Conservation (phyloP, 2,797 vertebrate genomes). For the Spizella passerina region DNA sequence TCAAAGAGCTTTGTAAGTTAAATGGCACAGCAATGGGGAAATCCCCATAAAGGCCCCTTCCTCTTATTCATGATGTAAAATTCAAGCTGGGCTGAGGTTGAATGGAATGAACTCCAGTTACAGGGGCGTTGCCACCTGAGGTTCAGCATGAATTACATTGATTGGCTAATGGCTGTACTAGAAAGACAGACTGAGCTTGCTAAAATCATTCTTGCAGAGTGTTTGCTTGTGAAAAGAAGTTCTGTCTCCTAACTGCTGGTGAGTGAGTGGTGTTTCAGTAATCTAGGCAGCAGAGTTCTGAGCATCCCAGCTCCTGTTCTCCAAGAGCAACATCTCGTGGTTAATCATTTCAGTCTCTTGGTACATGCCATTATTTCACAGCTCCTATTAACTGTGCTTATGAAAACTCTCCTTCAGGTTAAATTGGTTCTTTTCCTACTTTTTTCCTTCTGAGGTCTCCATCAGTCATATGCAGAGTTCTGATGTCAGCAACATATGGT, state of each 20-base stretch:
- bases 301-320: background rate
- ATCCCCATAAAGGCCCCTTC: background rate
- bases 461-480: background rate
- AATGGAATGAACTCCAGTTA: background rate
- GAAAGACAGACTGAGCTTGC: background rate
- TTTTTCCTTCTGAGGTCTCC: background rate
- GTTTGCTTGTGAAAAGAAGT: background rate
- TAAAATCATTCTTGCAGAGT: background rate
- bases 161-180: background rate
- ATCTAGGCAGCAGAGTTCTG: background rate
- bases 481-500: background rate
- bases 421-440: background rate
- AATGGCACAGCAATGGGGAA: background rate
- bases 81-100: background rate
- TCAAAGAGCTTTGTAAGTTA: background rate
- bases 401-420: background rate
- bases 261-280: background rate
- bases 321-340: background rate
- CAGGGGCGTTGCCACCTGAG: background rate
- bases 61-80: background rate
- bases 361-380: background rate
- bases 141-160: background rate
- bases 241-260: background rate
- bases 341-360: background rate
- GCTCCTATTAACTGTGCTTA: background rate